Base-by-base conservation (phyloP, 2,797 vertebrate species). In the Gallirallus australis region DNA sequence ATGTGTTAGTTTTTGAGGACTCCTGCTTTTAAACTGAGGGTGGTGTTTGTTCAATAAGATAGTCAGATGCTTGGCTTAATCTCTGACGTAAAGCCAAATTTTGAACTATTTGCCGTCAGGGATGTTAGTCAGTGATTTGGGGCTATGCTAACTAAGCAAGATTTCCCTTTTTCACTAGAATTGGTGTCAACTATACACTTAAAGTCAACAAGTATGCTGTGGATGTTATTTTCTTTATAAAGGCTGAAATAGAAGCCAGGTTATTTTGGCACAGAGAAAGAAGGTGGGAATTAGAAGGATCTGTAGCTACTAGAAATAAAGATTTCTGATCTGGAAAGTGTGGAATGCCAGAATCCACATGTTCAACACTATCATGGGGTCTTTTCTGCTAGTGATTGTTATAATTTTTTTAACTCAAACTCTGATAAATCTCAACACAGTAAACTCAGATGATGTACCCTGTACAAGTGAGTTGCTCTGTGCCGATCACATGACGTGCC, bases 91-190 rank as follows among this genome's bases (percentile, higher is more conserved):
- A 60, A 69, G 52, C 25, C 52, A 10, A 37, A 24, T 77, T 89
- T 70, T 66, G 15, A 80, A 21, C n/a, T 73, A 30, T 77, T 80
- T 86, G 35, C 33, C 28, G 8, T 50, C 53, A 37, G 37, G n/a
- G 47, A 92, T 64, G n/a, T 52, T 63, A 39, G 28, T 63, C 12
- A 8, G 30, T 70, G 66, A 47, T 65, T 88, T 83, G 37, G 35
- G 40, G 40, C 14, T 42, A n/a, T 12, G 7, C 23, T 40, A 86
- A 47, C 21, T 4, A 0, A 84, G 31, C 35, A 50, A 66, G 42
- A 73, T 89, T 82, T 57, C 23, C 37, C 25, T 64, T 94, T 91
- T 85, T 75, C 79, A 92, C 42, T 72, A 56, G 80, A 82, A 84
- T 4, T 66, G 7, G 14, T 83, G 86, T 92, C 30, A 73, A 24